A percentile compares a stretch with the other conserved stretches of the same genome.
Evolutionary conservation across 1,140 invertebrate genomes (phyloP).

Genomic region (Aphelinus certus): DNA sequence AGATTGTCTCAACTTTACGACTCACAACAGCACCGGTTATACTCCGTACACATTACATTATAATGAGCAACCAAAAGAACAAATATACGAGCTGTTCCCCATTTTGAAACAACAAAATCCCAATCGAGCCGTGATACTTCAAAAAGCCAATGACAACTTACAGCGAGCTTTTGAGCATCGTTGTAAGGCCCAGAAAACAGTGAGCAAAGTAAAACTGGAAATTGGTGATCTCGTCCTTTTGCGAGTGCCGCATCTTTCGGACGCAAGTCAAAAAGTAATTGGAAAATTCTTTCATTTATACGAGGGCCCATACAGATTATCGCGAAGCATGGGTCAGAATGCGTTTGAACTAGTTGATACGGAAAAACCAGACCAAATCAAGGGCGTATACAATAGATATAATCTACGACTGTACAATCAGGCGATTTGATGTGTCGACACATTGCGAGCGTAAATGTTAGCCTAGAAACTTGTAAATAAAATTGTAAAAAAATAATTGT

Average conservation of each 20-base stretch:
- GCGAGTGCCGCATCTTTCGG: slow-evolving; percentile 12
- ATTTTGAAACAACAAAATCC: neutral
- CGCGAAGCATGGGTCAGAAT: too few relatives aligned
- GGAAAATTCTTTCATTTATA: neutral
- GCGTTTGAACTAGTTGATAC: neutral
- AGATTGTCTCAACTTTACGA: neutral
- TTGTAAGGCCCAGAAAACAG: slow-evolving; percentile 6
- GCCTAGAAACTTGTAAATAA: too few relatives aligned
- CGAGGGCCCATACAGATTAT: neutral
- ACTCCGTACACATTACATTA: slow-evolving; percentile 2
- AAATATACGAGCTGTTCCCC: neutral
- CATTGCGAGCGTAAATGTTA: too few relatives aligned
- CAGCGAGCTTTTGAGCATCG: slow-evolving; percentile 16
- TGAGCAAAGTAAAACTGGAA: neutral
- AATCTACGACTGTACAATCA: too few relatives aligned
- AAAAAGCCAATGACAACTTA: too few relatives aligned
- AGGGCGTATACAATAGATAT: neutral
- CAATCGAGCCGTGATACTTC: too few relatives aligned
- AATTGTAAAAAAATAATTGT: too few relatives aligned
- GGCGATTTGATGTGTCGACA: too few relatives aligned
- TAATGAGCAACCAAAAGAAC: neutral
- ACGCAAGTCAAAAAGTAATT: neutral
- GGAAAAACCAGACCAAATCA: neutral
- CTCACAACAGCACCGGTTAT: neutral
- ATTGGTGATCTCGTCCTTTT: slow-evolving; percentile 32